Percentiles rank a stretch among this genome's conserved stretches.
These are phyloP conservation scores for Pelmatolapia mariae DNA, from an alignment of 2,113 vertebrate genomes.

Conservation along the genomic window DNA sequence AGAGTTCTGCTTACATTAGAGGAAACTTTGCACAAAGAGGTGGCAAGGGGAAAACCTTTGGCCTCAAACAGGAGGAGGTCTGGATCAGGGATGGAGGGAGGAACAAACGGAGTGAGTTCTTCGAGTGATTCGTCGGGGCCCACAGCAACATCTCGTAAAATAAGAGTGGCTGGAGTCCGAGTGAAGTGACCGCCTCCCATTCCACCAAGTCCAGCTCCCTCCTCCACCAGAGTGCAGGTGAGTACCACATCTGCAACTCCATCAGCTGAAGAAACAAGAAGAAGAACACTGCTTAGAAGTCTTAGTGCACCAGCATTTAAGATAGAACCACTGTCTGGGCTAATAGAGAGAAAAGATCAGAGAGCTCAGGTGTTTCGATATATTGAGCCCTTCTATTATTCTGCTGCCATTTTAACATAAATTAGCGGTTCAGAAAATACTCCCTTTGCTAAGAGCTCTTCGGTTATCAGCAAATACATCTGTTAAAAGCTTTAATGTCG, in stretches of 20 bases:
- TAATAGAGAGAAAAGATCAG: not conserved
- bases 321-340: not conserved
- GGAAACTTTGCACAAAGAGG: not conserved
- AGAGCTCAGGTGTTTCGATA: not conserved
- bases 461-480: not conserved
- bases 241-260: conserved; percentile 71
- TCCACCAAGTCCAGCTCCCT: conserved; percentile 29
- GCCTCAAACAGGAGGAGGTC: conserved; percentile 72
- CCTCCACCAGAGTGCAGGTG: conserved; percentile 71
- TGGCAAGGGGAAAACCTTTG: conserved; percentile 60
- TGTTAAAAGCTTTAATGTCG: not conserved
- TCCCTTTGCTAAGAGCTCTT: fast-evolving
- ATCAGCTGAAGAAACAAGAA: conserved; percentile 23
- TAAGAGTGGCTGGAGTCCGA: conserved; percentile 65
- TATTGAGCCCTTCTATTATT: not conserved
- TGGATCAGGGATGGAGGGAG: conserved; percentile 31
- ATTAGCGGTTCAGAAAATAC: not conserved
- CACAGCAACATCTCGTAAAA: conserved; percentile 68
- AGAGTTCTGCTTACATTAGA: not conserved
- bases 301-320: not conserved
- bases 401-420: not conserved
- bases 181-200: conserved; percentile 37
- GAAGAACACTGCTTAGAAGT: not conserved
- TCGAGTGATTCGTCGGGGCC: conserved; percentile 62
- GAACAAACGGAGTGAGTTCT: conserved; percentile 68